Percentiles rank a stretch among this genome's conserved stretches.
Evolutionary conservation across 1,140 invertebrate species (phyloP).

Genomic region (Cardiocondyla obscurior): DNA sequence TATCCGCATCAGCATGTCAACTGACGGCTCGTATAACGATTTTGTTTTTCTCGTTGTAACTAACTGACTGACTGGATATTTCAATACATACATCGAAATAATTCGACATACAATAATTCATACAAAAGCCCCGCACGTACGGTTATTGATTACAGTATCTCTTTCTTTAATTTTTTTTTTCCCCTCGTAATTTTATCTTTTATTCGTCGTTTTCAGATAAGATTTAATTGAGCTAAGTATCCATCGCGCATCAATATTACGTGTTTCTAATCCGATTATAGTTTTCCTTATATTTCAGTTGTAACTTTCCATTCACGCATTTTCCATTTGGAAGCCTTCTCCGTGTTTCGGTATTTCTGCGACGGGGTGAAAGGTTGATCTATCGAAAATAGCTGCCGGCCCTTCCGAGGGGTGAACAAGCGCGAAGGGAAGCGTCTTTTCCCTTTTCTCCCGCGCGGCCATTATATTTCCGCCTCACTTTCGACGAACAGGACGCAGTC

Average conservation of each 20-base stretch:
- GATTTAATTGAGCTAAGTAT: neutral
- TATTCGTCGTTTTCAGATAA: neutral
- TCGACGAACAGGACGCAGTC: conserved; percentile 59
- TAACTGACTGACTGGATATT: conserved; percentile 50
- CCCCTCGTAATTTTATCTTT: conserved; percentile 18
- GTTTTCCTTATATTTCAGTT: neutral
- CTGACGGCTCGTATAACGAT: conserved; percentile 52
- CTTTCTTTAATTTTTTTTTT: neutral
- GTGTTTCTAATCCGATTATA: neutral
- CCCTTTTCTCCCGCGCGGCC: conserved; percentile 49
- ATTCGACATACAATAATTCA: conserved; percentile 5
- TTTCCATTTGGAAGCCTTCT: neutral
- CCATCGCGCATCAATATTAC: neutral
- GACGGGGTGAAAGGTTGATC: conserved; percentile 59
- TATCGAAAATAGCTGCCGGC: conserved; percentile 53
- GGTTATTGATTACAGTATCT: conserved; percentile 4
- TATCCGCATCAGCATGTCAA: conserved; percentile 53
- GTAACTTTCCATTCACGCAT: neutral
- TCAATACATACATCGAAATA: neutral
- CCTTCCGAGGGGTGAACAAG: neutral
- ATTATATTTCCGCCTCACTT: conserved; percentile 67
- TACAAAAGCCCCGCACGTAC: neutral
- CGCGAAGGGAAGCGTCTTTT: conserved; percentile 50
- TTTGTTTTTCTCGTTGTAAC: conserved; percentile 56
- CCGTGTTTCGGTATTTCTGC: conserved; percentile 23